Evolutionary conservation across 2,113 vertebrate genomes (phyloP).

Genomic region (Oplegnathus fasciatus): DNA sequence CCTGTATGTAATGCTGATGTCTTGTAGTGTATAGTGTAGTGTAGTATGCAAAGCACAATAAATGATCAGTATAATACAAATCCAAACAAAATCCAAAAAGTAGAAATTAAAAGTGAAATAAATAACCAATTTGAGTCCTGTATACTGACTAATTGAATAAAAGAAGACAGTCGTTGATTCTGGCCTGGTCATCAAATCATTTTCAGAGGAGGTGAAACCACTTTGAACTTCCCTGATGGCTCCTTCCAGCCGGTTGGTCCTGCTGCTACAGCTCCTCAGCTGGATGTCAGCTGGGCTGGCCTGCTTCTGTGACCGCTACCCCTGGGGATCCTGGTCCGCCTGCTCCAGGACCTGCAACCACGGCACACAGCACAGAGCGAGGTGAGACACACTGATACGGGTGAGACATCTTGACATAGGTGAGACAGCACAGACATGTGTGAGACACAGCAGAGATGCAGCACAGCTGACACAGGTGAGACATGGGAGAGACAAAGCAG

Average conservation of each 20-base stretch:
- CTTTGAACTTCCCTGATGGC: constrained; percentile 63
- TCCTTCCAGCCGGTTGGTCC: constrained; percentile 11
- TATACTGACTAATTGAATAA: not conserved
- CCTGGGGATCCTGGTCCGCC: constrained; percentile 88
- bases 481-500: not conserved
- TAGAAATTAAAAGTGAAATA: not conserved
- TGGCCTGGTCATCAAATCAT: not conserved
- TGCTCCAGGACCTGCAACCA: constrained; percentile 91
- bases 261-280: constrained; percentile 76
- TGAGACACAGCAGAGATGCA: not conserved
- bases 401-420: not conserved
- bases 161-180: not conserved
- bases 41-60: not conserved
- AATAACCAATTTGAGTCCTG: not conserved
- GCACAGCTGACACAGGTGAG: not conserved
- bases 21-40: not conserved
- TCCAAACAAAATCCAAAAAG: not conserved
- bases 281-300: constrained; percentile 67
- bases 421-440: not conserved
- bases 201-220: constrained; percentile 28
- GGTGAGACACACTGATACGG: constrained; percentile 75
- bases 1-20: not conserved
- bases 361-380: constrained; percentile 86
- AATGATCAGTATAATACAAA: not conserved
- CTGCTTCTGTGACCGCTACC: constrained; percentile 91